Evolutionary conservation across 2,797 vertebrate genomes (phyloP), one percentile per base, ranked within the genome.

Genomic region (Hippocampus kuda): DNA sequence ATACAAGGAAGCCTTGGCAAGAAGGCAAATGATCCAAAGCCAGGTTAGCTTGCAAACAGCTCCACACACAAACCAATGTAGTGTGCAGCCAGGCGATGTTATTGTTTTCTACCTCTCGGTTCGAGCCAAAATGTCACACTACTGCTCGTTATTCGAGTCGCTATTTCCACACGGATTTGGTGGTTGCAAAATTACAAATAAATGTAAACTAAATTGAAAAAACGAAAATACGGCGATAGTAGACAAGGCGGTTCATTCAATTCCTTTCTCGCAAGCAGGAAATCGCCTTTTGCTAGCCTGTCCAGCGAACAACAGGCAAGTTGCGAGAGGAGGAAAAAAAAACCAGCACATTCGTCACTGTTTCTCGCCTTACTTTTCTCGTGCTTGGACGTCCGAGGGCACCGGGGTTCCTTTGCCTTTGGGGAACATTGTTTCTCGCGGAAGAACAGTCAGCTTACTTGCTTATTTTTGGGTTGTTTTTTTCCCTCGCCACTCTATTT

Each of bases 321-420:
- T 88, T 81, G 38, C 80, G 68, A 71, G 70, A 72, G 56, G 2
- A 48, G 74, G 81, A 83, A 30, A 82, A 84, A 81, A 81, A 84
- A 44, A 53, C 82, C 80, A 83, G 51, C 71, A 71, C 80, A 74
- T 80, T 73, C 77, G 76, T 75, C 48, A 79, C 74, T 49, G 68
- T 72, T 77, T 83, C 51, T 41, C 57, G 20, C 83, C 95, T 97
- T 95, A 98, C 96, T 97, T 98, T 92, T 98, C 95, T 84, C 96
- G 91, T 73, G 96, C 96, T 85, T 98, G 95, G 82, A 93, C 92
- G 90, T 98, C 96, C 87, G 96, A 97, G 79, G 96, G 96, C 92
- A 97, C 96, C 86, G 93, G 94, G 83, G 94, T 94, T 89, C 94
- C 93, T 92, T 97, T 98, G 88, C 96, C 95, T 94, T 98, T 98